Percentiles rank a stretch among this genome's conserved stretches.
Evolutionary conservation across 2,797 vertebrate genomes (phyloP).

Genomic region (Australoheros facetus): DNA sequence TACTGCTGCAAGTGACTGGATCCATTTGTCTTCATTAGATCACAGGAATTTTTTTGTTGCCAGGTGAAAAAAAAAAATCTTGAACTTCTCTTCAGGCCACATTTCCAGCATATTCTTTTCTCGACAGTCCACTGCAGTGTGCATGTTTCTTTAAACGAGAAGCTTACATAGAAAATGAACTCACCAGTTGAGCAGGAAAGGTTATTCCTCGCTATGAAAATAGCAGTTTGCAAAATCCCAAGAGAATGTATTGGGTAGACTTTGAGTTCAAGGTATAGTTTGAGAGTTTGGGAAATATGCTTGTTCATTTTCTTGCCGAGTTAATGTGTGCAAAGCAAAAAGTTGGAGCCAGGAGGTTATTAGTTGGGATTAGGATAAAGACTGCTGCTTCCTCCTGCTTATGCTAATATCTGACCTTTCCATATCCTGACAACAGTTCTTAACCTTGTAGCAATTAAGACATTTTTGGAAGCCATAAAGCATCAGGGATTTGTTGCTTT

Average conservation of each 20-base stretch:
- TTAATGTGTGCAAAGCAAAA: neutral
- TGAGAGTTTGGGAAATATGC: neutral
- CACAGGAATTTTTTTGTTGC: slow-evolving; percentile 60
- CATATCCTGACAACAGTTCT: slow-evolving; percentile 5
- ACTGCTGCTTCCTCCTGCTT: neutral
- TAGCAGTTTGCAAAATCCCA: neutral
- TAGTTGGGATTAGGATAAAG: neutral
- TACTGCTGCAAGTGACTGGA: slow-evolving; percentile 33
- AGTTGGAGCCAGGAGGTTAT: neutral
- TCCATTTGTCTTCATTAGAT: slow-evolving; percentile 64
- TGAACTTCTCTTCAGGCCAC: slow-evolving; percentile 30
- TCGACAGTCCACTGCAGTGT: neutral
- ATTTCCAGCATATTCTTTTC: slow-evolving; percentile 23
- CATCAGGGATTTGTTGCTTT: slow-evolving; percentile 40
- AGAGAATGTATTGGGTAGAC: neutral
- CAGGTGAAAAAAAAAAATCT: slow-evolving; percentile 21
- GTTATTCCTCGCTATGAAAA: neutral
- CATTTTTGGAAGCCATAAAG: slow-evolving; percentile 29
- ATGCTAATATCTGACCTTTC: slow-evolving; percentile 8
- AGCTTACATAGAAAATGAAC: slow-evolving; percentile 12
- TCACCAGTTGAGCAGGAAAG: neutral
- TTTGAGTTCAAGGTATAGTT: neutral
- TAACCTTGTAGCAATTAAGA: slow-evolving; percentile 29
- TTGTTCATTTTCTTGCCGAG: neutral
- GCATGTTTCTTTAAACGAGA: slow-evolving; percentile 11